Evolutionary conservation across 2,113 vertebrate genomes (phyloP), one percentile per base, ranked within the genome.

Genomic region (Naja naja): DNA sequence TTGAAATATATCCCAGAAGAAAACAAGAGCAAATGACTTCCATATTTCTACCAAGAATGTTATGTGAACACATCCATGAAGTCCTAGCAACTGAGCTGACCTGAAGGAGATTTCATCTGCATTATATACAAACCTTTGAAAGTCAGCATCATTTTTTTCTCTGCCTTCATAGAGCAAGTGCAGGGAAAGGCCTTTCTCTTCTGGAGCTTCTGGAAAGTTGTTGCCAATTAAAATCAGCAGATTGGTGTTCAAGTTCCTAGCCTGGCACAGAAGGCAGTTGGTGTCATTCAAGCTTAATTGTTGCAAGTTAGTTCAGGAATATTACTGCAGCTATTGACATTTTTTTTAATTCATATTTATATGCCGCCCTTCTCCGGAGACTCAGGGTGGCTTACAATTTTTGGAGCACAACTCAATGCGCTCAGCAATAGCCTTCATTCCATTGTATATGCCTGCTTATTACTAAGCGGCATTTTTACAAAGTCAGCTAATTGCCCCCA

Each of bases 301-400:
- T 81, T 81, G 69, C n/a, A 81, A 39, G 69, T 81, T 39, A 81
- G 34, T 81, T 81, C 34, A 81, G 95, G 91, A 1, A 0, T 92
- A 43, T 87, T 91, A 88, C 93, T 9, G 30, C 34, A 43, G 93
- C 93, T 85, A 94, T 95, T 97, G 95, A 95, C 93, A 94, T 96
- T 89, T n/a, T n/a, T n/a, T n/a, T n/a, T n/a, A n/a, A n/a, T n/a
- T n/a, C n/a, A n/a, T n/a, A n/a, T n/a, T n/a, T n/a, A n/a, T n/a
- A n/a, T n/a, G n/a, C n/a, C n/a, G n/a, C n/a, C n/a, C n/a, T n/a
- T n/a, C n/a, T n/a, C n/a, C n/a, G n/a, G n/a, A n/a, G n/a, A n/a
- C n/a, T n/a, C n/a, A n/a, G n/a, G n/a, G n/a, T n/a, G n/a, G n/a
- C n/a, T n/a, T n/a, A n/a, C n/a, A n/a, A n/a, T n/a, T n/a, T n/a